A percentile compares a stretch with the other conserved stretches of the same genome.
phyloP scores from a whole-genome alignment of 2,888 invertebrate species.

The Lathronympha strigana region DNA sequence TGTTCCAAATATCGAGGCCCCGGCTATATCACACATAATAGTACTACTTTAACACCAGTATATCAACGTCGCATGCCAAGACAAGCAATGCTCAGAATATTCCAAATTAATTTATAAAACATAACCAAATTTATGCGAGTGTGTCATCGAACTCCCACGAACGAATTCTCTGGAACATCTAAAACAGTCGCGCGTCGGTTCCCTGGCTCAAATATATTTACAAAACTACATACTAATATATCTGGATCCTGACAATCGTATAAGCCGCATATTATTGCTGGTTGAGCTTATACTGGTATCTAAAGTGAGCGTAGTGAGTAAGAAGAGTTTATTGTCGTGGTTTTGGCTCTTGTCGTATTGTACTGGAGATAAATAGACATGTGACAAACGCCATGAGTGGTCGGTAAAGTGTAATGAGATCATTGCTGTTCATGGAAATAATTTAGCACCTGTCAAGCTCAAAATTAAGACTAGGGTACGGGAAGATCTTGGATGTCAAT shows the following conservation, averaged over 20 bases:
- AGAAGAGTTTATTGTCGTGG: not conserved
- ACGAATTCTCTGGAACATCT: conserved; percentile 26
- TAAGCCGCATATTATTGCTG: not conserved
- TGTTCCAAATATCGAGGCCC: no score
- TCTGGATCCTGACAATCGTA: not conserved
- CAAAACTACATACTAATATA: not conserved
- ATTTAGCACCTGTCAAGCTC: no score
- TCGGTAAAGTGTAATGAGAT: conserved; percentile 1
- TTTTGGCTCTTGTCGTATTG: conserved; percentile 14
- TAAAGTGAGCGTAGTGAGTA: not conserved
- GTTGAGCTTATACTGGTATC: not conserved
- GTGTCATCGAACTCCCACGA: conserved; percentile 38
- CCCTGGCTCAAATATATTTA: not conserved
- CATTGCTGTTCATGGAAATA: not conserved
- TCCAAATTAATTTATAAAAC: conserved; percentile 20
- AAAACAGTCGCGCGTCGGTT: conserved; percentile 30
- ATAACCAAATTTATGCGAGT: conserved; percentile 26
- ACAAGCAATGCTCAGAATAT: not conserved
- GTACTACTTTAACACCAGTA: not conserved
- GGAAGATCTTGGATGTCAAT: no score
- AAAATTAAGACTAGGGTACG: no score
- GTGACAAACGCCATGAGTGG: conserved; percentile 6
- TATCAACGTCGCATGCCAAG: not conserved
- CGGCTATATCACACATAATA: not conserved
- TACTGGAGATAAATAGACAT: conserved; percentile 15